phyloP scores from a whole-genome alignment of 37 sponge, comb jelly and placozoan species.

The Hexactinellida sp. region DNA sequence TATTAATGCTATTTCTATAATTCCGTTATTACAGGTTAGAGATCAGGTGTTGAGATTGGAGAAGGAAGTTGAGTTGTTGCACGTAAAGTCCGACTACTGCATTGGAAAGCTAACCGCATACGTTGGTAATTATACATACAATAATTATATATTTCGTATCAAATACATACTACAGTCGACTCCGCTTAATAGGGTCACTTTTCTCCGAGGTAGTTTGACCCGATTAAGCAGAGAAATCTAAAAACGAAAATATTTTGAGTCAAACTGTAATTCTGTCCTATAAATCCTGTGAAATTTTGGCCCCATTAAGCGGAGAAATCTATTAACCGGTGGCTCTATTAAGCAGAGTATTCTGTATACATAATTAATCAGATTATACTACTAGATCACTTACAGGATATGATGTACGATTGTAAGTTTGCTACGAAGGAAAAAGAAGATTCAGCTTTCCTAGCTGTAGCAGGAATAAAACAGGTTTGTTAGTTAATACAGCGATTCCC shows the following conservation, averaged over 20 bases:
- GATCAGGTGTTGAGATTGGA: background rate
- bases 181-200: no score
- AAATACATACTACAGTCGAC: no score
- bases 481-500: no score
- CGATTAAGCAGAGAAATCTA: no score
- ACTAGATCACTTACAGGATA: background rate
- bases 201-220: no score
- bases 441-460: background rate
- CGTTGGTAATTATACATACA: background rate
- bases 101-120: background rate
- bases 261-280: no score
- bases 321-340: no score
- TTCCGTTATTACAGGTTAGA: background rate
- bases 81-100: background rate
- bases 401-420: background rate
- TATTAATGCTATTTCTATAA: background rate
- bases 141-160: no score
- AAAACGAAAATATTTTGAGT: no score
- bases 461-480: slow-evolving; percentile 3
- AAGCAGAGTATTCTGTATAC: background rate
- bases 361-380: background rate
- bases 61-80: background rate
- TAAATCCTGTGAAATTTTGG: no score
- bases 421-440: background rate
- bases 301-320: no score